Evolutionary conservation across 2,888 invertebrate genomes (phyloP), one percentile per base, ranked within the genome.

Genomic region (Schizotus pectinicornis): DNA sequence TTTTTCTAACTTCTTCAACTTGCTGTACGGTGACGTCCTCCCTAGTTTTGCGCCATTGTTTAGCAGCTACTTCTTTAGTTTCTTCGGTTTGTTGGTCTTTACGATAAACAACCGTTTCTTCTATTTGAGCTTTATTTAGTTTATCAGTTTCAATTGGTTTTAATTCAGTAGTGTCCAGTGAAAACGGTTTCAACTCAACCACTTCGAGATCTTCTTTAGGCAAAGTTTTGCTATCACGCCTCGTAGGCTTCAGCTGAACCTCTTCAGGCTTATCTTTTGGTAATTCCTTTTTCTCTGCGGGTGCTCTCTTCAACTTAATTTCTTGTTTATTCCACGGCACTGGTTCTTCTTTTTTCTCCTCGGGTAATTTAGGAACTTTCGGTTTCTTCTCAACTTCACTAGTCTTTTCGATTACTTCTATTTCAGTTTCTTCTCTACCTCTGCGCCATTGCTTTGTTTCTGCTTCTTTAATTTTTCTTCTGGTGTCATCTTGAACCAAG

Each of bases 311-410:
- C 13, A 86, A 69, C 36, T 74, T 78, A n/a, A 85, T 80, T 62
- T 83, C 81, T 76, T 89, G 87, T 70, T 88, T 84, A 50, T 59
- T 59, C 85, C 85, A 85, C n/a, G 85, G 82, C 62, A 72, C 34
- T 35, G 50, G 49, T 58, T 69, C 65, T 48, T 82, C 81, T 86
- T 70, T 88, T 83, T 6, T 55, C 30, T 46, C 58, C 52, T 41
- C 47, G 45, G 53, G 56, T 35, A 39, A n/a, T n/a, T 56, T 43
- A 39, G 22, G 50, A 8, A 13, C 30, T 30, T 38, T 49, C 22
- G 33, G 31, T 14, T 12, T 12, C 34, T 39, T 13, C 30, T 48
- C 33, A 54, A 83, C 84, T 12, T 84, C 67, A 7, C 7, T 39
- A 12, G 31, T 43, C 1, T 14, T 41, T 33, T 22, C 3, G 6